These are phyloP conservation scores for Samia ricini DNA, from an alignment of 1,140 invertebrate genomes.

Conservation along the genomic window DNA sequence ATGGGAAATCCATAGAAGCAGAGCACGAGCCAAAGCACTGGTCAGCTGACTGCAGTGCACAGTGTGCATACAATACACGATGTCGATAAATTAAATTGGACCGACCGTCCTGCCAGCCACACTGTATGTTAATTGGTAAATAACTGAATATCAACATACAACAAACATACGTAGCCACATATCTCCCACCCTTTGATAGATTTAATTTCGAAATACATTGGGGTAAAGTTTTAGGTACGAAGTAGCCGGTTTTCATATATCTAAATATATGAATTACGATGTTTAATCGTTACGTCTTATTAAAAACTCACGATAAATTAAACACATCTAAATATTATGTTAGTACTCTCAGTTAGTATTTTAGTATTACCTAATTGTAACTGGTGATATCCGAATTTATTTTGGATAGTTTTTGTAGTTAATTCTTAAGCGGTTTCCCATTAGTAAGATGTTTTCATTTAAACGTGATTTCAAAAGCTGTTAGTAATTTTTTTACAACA, in stretches of 20 bases:
- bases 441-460: too few relatives aligned
- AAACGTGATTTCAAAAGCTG: too few relatives aligned
- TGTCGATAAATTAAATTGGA: slow-evolving; percentile 64
- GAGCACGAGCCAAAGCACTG: slow-evolving; percentile 5
- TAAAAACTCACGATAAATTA: too few relatives aligned
- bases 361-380: too few relatives aligned
- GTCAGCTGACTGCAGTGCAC: slow-evolving; percentile 11
- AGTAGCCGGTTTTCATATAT: background rate
- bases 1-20: slow-evolving; percentile 18
- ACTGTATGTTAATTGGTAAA: slow-evolving; percentile 54
- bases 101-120: slow-evolving; percentile 33
- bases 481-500: too few relatives aligned
- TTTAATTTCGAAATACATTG: slow-evolving; percentile 31
- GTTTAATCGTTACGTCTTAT: too few relatives aligned
- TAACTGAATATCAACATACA: slow-evolving; percentile 44
- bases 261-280: background rate
- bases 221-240: slow-evolving; percentile 8
- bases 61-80: slow-evolving; percentile 33
- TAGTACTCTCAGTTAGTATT: too few relatives aligned
- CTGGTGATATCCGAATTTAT: too few relatives aligned
- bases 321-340: too few relatives aligned
- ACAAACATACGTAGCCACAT: slow-evolving; percentile 26
- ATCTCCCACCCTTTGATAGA: slow-evolving; percentile 39
- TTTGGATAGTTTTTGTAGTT: too few relatives aligned
- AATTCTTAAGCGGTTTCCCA: too few relatives aligned